phyloP scores from a whole-genome alignment of 2,113 vertebrate genomes.

The Pogona vitticeps region DNA sequence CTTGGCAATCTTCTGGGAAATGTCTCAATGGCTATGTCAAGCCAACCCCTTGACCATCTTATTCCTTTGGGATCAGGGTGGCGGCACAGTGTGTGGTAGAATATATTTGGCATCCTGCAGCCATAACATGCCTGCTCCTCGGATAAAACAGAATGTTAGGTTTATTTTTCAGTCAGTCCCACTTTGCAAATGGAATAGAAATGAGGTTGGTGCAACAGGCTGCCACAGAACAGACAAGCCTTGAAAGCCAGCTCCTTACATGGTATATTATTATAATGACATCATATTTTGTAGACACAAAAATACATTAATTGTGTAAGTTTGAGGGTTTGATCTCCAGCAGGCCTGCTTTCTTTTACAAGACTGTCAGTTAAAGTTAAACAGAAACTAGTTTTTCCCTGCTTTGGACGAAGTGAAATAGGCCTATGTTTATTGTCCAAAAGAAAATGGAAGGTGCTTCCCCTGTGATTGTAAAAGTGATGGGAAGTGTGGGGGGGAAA shows the following conservation, averaged over 20 bases:
- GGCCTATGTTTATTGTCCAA: slow-evolving; percentile 19
- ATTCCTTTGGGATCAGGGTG: background rate
- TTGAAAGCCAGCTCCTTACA: slow-evolving; percentile 41
- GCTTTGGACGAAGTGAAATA: slow-evolving; percentile 36
- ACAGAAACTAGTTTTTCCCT: slow-evolving; percentile 51
- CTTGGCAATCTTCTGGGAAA: slow-evolving; percentile 22
- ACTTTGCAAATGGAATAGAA: slow-evolving; percentile 47
- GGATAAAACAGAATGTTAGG: background rate
- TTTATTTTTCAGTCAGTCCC: slow-evolving; percentile 38
- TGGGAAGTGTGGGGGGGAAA: background rate
- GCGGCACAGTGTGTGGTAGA: fast-evolving
- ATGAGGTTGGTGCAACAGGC: slow-evolving; percentile 51
- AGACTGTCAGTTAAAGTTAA: slow-evolving; percentile 52
- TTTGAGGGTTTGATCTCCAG: slow-evolving; percentile 44
- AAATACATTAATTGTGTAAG: slow-evolving; percentile 39
- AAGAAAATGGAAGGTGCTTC: slow-evolving; percentile 29
- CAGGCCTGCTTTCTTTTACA: slow-evolving; percentile 45
- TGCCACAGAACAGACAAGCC: slow-evolving; percentile 43
- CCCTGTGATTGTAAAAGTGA: slow-evolving; percentile 15
- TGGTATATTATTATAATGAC: slow-evolving; percentile 28
- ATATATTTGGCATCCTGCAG: background rate
- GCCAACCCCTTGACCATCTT: background rate
- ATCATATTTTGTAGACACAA: background rate
- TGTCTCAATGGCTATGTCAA: background rate
- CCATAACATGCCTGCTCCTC: background rate